A percentile compares a stretch with the other conserved stretches of the same genome.
Evolutionary conservation across 1,140 invertebrate genomes (phyloP).

Genomic region (Eurytemora carolleeae): DNA sequence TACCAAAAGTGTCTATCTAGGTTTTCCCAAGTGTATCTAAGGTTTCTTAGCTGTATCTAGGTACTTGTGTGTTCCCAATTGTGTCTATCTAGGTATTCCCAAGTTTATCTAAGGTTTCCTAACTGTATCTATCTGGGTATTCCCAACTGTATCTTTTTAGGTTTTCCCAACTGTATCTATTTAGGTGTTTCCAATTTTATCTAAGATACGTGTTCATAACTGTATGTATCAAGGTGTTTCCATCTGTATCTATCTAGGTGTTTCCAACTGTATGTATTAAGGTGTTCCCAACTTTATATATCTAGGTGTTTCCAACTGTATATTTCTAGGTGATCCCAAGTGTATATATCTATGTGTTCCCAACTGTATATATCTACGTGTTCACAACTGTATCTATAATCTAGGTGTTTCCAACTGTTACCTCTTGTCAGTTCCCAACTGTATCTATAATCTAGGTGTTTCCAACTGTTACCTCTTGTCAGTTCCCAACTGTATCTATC

Average conservation of each 20-base stretch:
- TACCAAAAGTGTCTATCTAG: not conserved
- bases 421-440: not conserved
- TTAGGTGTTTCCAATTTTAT: not conserved
- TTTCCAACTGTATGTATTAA: not conserved
- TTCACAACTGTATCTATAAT: not conserved
- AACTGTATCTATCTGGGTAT: not conserved
- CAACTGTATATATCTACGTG: not conserved
- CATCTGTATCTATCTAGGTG: not conserved
- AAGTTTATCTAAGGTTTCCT: too few species aligned
- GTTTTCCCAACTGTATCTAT: not conserved
- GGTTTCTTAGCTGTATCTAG: not conserved
- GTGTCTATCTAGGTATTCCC: too few species aligned
- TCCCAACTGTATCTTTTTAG: not conserved
- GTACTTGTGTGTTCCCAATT: too few species aligned
- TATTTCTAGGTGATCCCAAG: too few species aligned
- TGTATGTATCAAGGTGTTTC: too few species aligned
- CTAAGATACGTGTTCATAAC: too few species aligned
- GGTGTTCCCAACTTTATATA: not conserved
- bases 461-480: not conserved
- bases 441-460: not conserved
- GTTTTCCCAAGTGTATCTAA: too few species aligned
- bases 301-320: not conserved
- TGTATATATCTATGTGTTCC: too few species aligned
- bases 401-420: not conserved
- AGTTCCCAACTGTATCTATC: conserved; percentile 7